Evolutionary conservation across 2,888 invertebrate genomes (phyloP), one percentile per base, ranked within the genome.

Genomic region (Rhimphoctona megacephalus): DNA sequence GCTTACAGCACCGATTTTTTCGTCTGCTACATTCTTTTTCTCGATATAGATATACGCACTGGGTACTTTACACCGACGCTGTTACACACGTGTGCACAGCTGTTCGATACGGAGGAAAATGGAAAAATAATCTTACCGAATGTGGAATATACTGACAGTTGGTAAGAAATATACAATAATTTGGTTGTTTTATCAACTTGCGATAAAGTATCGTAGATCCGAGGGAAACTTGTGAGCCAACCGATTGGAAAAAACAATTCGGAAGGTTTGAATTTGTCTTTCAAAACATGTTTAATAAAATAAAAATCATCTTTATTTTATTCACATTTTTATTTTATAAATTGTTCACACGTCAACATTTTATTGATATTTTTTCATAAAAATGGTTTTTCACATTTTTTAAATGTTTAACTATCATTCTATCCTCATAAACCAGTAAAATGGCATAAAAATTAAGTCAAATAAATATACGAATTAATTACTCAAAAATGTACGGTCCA

Each of bases 11-110:
- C 43, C 19, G 66, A 67, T 39, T 72, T 54, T 76, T 77, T 81
- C 85, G 85, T 85, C 85, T 77, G 85, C 85, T 85, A 77, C 39
- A 49, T 22, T 70, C n/a, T n/a, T 25, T 33, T 61, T n/a, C 17
- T 19, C 43, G 9, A 11, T 30, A 43, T 30, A 73, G 1, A 54
- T 39, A 73, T 52, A 33, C 9, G 11, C 25, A 33, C 6, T 6
- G n/a, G 17, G 14, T 36, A 52, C 30, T 33, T 54, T 33, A 0
- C 52, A 54, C 22, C 22, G 22, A 39, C 22, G 30, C 39, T 14
- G 30, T 61, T 61, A 30, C 61, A 17, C 61, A 61, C 70, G 70
- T 46, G 70, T 22, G n/a, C 14, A 17, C 36, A 36, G 33, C 22
- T 43, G 22, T n/a, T 22, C 17, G 43, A 25, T 25, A 11, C 22